Evolutionary conservation across 2,797 vertebrate genomes (phyloP).

Genomic region (Gobionotothen gibberifrons): DNA sequence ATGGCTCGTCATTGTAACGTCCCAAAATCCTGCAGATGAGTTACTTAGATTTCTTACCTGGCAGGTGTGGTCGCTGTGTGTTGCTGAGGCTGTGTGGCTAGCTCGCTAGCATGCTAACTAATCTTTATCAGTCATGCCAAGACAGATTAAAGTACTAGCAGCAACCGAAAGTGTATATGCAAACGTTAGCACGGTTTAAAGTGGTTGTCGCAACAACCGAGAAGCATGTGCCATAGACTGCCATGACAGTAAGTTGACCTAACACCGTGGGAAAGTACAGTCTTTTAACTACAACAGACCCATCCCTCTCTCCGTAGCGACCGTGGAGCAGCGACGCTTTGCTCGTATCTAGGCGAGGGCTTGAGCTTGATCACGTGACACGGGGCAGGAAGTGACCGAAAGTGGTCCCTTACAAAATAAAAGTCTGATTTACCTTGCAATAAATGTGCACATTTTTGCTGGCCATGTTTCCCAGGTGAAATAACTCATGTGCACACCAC

Average conservation of each 20-base stretch:
- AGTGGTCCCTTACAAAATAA: constrained; percentile 63
- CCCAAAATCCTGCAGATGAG: neutral
- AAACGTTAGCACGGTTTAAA: constrained; percentile 9
- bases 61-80: constrained; percentile 62
- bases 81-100: constrained; percentile 52
- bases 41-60: constrained; percentile 59
- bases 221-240: neutral
- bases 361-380: constrained; percentile 66
- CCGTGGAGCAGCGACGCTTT: constrained; percentile 74
- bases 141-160: constrained; percentile 30
- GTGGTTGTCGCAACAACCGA: constrained; percentile 9
- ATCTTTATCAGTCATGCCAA: constrained; percentile 70
- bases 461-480: neutral
- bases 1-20: neutral
- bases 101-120: constrained; percentile 75
- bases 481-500: neutral
- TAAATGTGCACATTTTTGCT: neutral
- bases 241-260: constrained; percentile 40
- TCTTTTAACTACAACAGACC: constrained; percentile 8
- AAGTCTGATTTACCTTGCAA: constrained; percentile 19
- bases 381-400: constrained; percentile 24
- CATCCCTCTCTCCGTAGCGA: constrained; percentile 69
- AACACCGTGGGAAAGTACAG: constrained; percentile 23
- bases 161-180: constrained; percentile 6
- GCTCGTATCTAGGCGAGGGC: constrained; percentile 72